Percentiles rank a stretch among this genome's conserved stretches.
Conservation (phyloP, 2,113 vertebrate species). For the Picathartes gymnocephalus region DNA sequence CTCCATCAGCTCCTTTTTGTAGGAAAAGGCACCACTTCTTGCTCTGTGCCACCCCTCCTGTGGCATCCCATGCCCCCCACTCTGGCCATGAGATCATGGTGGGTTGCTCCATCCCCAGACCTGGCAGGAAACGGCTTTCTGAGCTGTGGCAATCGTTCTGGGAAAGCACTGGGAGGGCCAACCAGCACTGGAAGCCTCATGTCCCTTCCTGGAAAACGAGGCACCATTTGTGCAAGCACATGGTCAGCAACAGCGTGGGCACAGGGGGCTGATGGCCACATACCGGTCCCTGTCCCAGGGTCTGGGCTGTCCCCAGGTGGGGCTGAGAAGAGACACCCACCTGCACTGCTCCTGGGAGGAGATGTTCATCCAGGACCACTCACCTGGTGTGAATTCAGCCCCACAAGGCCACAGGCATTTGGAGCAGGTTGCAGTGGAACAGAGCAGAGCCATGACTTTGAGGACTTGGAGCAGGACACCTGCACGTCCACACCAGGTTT, state of each 20-base stretch:
- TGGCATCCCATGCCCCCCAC: rapidly evolving
- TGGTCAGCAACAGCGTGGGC: rapidly evolving
- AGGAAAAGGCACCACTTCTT: background rate
- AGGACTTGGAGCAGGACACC: background rate
- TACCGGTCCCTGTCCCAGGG: background rate
- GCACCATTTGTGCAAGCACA: background rate
- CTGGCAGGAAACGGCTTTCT: rapidly evolving
- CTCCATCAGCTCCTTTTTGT: background rate
- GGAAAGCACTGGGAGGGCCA: background rate
- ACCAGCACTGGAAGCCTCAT: background rate
- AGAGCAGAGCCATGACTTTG: background rate
- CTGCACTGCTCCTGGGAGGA: background rate
- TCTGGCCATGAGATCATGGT: rapidly evolving
- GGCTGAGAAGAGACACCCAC: background rate
- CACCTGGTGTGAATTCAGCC: background rate
- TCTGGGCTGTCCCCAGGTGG: rapidly evolving
- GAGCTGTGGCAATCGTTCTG: background rate
- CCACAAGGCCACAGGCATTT: rapidly evolving
- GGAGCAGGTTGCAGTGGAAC: background rate
- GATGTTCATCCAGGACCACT: background rate
- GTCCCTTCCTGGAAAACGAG: rapidly evolving
- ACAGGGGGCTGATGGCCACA: background rate
- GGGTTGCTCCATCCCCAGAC: background rate
- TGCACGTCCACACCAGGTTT: background rate
- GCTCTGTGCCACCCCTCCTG: background rate